Evolutionary conservation across 2,888 invertebrate genomes (phyloP).

Genomic region (Helicoverpa assulta): DNA sequence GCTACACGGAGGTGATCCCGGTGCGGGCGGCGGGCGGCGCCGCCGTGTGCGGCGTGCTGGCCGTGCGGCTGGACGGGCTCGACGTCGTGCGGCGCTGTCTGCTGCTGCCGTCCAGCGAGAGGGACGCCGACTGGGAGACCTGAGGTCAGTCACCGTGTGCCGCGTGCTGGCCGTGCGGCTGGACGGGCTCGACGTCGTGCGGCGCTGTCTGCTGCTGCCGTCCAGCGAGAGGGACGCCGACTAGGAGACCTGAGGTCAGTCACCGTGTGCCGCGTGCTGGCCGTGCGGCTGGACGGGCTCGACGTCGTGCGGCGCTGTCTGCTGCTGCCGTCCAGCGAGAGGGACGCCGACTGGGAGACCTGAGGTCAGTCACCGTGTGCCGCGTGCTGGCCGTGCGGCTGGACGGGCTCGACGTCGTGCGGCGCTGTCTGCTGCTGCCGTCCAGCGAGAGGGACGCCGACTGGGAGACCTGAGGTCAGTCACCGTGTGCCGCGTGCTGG

Average conservation of each 20-base stretch:
- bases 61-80: constrained; percentile 72
- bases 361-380: too few species aligned
- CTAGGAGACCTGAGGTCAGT: too few species aligned
- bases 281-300: constrained; percentile 37
- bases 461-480: too few species aligned
- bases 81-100: constrained; percentile 67
- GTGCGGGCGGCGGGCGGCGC: constrained; percentile 59
- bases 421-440: constrained; percentile 56
- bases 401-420: constrained; percentile 62
- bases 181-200: constrained; percentile 63
- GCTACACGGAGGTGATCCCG: constrained; percentile 75
- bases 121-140: background rate
- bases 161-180: too few species aligned
- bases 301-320: constrained; percentile 67
- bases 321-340: constrained; percentile 13
- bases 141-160: background rate
- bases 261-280: too few species aligned
- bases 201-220: constrained; percentile 56
- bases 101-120: constrained; percentile 17
- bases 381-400: too few species aligned
- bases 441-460: background rate
- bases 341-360: too few species aligned
- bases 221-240: background rate
- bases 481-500: too few species aligned
- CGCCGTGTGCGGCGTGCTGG: constrained; percentile 74